A percentile compares a stretch with the other conserved stretches of the same genome.
Evolutionary conservation across 2,888 invertebrate species (phyloP).

Genomic region (Andrena praecox): DNA sequence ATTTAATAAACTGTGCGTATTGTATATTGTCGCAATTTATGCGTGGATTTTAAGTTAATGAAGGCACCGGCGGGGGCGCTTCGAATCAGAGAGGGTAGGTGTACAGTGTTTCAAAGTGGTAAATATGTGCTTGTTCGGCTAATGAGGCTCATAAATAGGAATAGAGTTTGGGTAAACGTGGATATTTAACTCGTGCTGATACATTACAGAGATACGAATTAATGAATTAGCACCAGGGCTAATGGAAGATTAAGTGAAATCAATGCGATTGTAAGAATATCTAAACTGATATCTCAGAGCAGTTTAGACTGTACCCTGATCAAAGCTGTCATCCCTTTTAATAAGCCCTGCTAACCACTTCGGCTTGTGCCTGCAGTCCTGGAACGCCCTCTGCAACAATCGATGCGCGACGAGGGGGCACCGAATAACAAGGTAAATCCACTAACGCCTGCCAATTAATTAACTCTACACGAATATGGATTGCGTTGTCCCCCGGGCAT

Average conservation of each 20-base stretch:
- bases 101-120: not conserved
- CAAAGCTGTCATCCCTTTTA: too few species aligned
- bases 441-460: constrained; percentile 25
- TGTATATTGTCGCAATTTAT: constrained; percentile 25
- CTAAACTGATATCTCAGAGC: too few species aligned
- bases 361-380: not conserved
- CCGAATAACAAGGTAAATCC: constrained; percentile 4
- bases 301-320: too few species aligned
- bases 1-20: constrained; percentile 39
- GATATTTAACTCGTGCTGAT: too few species aligned
- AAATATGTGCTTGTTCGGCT: not conserved
- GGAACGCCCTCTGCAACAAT: not conserved
- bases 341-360: too few species aligned
- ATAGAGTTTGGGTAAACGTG: too few species aligned
- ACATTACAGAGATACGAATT: too few species aligned
- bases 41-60: constrained; percentile 36
- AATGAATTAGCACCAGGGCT: too few species aligned
- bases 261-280: too few species aligned
- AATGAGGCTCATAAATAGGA: too few species aligned
- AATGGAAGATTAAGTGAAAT: too few species aligned
- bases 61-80: constrained; percentile 9
- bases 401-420: not conserved
- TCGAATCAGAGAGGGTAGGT: not conserved
- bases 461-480: constrained; percentile 2
- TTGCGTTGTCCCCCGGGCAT: not conserved